A percentile compares a stretch with the other conserved stretches of the same genome.
Evolutionary conservation across 2,797 vertebrate genomes (phyloP).

Genomic region (Aphelocoma californica): DNA sequence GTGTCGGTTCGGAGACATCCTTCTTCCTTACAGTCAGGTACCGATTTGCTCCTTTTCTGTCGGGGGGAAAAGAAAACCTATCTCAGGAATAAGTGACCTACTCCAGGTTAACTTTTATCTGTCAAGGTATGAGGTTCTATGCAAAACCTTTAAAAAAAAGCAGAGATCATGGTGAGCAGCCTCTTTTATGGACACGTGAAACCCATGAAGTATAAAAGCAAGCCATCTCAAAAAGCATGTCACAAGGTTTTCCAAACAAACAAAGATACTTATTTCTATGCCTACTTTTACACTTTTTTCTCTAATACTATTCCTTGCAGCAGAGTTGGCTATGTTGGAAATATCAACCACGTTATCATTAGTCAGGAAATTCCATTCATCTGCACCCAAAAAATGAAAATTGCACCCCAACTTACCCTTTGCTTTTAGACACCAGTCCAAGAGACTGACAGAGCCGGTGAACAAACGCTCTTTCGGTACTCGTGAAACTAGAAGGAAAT

Average conservation of each 20-base stretch:
- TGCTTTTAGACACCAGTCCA: constrained; percentile 91
- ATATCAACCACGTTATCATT: background rate
- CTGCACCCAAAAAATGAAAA: background rate
- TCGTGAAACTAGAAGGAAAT: constrained; percentile 89
- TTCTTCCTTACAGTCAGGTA: constrained; percentile 90
- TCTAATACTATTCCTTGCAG: background rate
- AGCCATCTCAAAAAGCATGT: background rate
- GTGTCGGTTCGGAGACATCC: constrained; percentile 77
- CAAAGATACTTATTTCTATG: background rate
- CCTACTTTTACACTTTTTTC: background rate
- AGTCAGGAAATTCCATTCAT: background rate
- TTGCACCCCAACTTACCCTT: constrained; percentile 79
- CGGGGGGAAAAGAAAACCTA: background rate
- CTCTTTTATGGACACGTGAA: background rate
- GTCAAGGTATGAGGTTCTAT: background rate
- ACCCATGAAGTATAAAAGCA: background rate
- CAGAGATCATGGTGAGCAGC: background rate
- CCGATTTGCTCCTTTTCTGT: constrained; percentile 87
- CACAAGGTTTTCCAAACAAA: background rate
- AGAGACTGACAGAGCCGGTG: constrained; percentile 86
- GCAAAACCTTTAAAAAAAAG: background rate
- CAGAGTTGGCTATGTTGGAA: background rate
- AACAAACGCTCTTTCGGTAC: constrained; percentile 88
- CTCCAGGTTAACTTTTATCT: background rate
- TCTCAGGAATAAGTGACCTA: background rate